Evolutionary conservation across 1,140 invertebrate species (phyloP).

Genomic region (Catajapyx aquilonaris): DNA sequence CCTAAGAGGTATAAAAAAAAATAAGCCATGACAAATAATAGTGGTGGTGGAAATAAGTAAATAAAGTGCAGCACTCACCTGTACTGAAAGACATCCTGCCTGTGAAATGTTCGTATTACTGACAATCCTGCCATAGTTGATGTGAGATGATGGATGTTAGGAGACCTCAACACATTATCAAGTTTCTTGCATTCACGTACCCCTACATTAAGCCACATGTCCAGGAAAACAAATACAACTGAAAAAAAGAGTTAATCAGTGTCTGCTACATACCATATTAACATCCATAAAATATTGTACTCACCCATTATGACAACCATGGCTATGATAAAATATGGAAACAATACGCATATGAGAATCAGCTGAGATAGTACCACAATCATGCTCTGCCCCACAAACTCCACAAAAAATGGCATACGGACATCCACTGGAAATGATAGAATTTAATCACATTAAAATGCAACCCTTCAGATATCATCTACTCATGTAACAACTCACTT

Average conservation of each 20-base stretch:
- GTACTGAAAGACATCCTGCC: slow-evolving; percentile 13
- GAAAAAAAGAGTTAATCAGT: slow-evolving; percentile 6
- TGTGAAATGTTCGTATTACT: slow-evolving; percentile 14
- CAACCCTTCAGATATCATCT: not conserved
- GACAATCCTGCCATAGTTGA: slow-evolving; percentile 14
- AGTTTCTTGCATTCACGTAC: slow-evolving; percentile 25
- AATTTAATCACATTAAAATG: slow-evolving; percentile 1
- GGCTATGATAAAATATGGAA: slow-evolving; percentile 25
- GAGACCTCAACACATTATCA: slow-evolving; percentile 27
- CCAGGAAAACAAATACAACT: slow-evolving; percentile 15
- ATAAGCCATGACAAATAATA: slow-evolving; percentile 1
- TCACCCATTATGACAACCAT: slow-evolving; percentile 20
- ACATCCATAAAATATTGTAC: no score
- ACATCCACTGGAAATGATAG: slow-evolving; percentile 26
- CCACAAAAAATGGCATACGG: slow-evolving; percentile 26
- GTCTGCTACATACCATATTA: no score
- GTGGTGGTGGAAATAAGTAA: no score
- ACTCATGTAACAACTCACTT: slow-evolving; percentile 15
- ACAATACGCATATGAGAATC: slow-evolving; percentile 25
- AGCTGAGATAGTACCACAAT: slow-evolving; percentile 20
- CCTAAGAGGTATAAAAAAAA: slow-evolving; percentile 8
- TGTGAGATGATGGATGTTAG: slow-evolving; percentile 16
- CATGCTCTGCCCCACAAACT: slow-evolving; percentile 27
- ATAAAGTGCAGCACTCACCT: slow-evolving; percentile 9
- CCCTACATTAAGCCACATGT: slow-evolving; percentile 14